Conservation (phyloP, 2,113 vertebrate species). For the Hyperopisus bebe region DNA sequence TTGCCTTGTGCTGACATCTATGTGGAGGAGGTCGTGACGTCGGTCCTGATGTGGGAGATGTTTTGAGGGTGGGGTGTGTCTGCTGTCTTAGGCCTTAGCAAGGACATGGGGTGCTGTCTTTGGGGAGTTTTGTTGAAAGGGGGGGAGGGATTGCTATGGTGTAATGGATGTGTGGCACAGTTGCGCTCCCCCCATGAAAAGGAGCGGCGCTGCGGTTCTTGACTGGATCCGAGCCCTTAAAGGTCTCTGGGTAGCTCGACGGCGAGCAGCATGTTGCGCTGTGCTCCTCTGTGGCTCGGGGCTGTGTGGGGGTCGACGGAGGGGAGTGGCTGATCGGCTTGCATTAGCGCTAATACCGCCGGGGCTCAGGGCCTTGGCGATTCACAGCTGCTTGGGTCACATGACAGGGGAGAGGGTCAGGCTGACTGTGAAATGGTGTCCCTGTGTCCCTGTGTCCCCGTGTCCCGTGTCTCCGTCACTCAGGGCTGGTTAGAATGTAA, state of each 20-base stretch:
- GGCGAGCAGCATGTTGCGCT: background rate
- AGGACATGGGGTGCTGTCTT: background rate
- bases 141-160: background rate
- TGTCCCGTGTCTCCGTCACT: background rate
- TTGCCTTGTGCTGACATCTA: background rate
- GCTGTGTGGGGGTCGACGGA: constrained; percentile 37
- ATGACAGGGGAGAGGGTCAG: background rate
- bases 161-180: background rate
- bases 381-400: background rate
- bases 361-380: constrained; percentile 37
- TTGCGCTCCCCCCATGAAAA: background rate
- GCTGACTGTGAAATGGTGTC: background rate
- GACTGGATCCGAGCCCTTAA: background rate
- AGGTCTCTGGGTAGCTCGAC: background rate
- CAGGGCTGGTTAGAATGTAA: background rate
- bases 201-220: background rate
- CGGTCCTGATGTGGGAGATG: background rate
- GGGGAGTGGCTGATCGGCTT: constrained; percentile 35
- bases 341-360: constrained; percentile 39
- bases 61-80: background rate
- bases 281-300: background rate
- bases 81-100: background rate
- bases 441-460: constrained; percentile 10
- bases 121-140: background rate
- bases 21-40: background rate